A percentile compares a stretch with the other conserved stretches of the same genome.
Conservation (phyloP, 2,888 invertebrate species). For the Cotesia congregata region DNA sequence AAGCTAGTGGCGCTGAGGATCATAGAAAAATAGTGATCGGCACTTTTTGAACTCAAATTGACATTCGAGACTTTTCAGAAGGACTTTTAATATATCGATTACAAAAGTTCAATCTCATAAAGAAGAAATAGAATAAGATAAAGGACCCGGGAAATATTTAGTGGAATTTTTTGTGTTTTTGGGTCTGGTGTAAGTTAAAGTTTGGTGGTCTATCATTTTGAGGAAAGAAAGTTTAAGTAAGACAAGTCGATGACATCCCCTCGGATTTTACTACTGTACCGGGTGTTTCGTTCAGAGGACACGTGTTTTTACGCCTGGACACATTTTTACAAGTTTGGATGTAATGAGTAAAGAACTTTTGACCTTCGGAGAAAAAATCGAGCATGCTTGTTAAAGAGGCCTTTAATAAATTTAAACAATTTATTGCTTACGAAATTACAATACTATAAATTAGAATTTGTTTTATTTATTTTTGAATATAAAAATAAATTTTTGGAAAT, state of each 20-base stretch:
- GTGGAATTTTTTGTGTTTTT: not conserved
- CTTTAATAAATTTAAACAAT: slow-evolving; percentile 5
- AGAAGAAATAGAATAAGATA: not conserved
- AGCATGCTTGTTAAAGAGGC: not conserved
- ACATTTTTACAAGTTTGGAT: slow-evolving; percentile 11
- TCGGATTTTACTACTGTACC: slow-evolving; percentile 38
- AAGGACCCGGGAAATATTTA: not conserved
- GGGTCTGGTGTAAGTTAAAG: not conserved
- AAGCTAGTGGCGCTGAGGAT: slow-evolving; percentile 50
- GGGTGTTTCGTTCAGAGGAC: slow-evolving; percentile 29
- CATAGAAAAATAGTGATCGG: not conserved
- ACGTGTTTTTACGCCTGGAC: slow-evolving; percentile 46
- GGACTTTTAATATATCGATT: not conserved
- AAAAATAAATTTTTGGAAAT: too few species aligned
- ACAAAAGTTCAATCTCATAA: not conserved
- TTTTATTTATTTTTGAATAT: too few species aligned
- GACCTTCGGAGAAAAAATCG: slow-evolving; percentile 48
- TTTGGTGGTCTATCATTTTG: slow-evolving; percentile 1
- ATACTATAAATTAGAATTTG: too few species aligned
- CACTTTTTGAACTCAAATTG: slow-evolving; percentile 6
- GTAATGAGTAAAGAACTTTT: not conserved
- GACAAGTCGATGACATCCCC: slow-evolving; percentile 30
- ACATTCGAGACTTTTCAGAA: slow-evolving; percentile 22
- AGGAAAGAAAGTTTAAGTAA: slow-evolving; percentile 24
- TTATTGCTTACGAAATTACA: not conserved